phyloP scores from a whole-genome alignment of 2,888 invertebrate genomes.

The Meganola albula region DNA sequence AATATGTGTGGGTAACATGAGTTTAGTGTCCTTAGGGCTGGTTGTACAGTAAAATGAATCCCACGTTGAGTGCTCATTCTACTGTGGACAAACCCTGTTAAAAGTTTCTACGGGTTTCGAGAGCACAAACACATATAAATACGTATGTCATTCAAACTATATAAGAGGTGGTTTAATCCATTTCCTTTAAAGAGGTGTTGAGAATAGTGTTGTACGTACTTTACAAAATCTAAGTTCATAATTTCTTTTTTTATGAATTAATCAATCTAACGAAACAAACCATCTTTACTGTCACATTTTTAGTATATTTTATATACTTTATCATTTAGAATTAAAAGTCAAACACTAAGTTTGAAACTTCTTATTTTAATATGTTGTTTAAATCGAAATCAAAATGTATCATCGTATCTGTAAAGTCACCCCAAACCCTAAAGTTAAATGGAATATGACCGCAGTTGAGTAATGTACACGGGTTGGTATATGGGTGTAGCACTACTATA shows the following conservation, averaged over 20 bases:
- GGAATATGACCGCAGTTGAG: slow-evolving; percentile 45
- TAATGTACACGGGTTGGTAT: slow-evolving; percentile 22
- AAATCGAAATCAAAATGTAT: background rate
- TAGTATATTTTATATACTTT: too few relatives aligned
- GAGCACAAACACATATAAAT: slow-evolving; percentile 4
- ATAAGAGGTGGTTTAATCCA: too few relatives aligned
- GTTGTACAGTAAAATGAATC: slow-evolving; percentile 10
- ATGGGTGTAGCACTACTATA: too few relatives aligned
- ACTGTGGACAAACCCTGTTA: slow-evolving; percentile 6
- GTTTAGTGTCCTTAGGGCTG: slow-evolving; percentile 27
- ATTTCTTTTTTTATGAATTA: too few relatives aligned
- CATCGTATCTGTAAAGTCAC: slow-evolving; percentile 7
- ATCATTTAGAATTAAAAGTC: too few relatives aligned
- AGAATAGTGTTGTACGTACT: too few relatives aligned
- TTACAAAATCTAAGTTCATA: too few relatives aligned
- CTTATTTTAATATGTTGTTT: background rate
- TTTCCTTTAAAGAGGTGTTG: too few relatives aligned
- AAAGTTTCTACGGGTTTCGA: slow-evolving; percentile 7
- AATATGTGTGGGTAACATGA: slow-evolving; percentile 38
- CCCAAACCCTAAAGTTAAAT: slow-evolving; percentile 41
- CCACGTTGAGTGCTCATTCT: slow-evolving; percentile 6
- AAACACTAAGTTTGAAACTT: too few relatives aligned
- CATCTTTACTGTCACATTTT: too few relatives aligned
- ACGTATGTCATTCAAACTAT: slow-evolving; percentile 5
- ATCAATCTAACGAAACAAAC: too few relatives aligned